A percentile compares a stretch with the other conserved stretches of the same genome.
phyloP scores from a whole-genome alignment of 1,140 invertebrate species.

The Cecropterus lyciades region DNA sequence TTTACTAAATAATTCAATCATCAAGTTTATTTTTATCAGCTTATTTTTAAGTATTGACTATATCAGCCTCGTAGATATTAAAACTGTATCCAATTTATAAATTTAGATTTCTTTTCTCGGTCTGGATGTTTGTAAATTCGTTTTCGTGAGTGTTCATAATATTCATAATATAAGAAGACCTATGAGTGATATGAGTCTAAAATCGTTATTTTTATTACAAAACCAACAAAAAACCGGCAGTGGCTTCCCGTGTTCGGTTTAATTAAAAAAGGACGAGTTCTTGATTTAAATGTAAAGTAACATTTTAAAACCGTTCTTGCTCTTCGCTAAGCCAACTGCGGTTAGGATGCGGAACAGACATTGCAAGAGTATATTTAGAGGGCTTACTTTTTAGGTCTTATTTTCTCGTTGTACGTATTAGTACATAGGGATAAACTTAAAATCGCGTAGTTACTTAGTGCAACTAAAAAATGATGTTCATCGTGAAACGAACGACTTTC shows the following conservation, averaged over 20 bases:
- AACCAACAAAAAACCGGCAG: neutral
- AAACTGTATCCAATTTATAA: no score
- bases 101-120: no score
- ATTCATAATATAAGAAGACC: neutral
- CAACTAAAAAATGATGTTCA: no score
- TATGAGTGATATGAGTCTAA: neutral
- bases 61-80: no score
- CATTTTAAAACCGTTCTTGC: constrained; percentile 26
- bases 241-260: constrained; percentile 1
- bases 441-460: no score
- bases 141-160: no score
- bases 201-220: neutral
- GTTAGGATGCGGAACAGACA: constrained; percentile 29
- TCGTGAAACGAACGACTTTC: no score
- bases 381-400: constrained; percentile 16
- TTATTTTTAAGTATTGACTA: no score
- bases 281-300: constrained; percentile 23
- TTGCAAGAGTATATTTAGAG: constrained; percentile 20
- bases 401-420: constrained; percentile 14
- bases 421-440: constrained; percentile 8
- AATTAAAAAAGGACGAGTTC: constrained; percentile 19
- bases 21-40: no score
- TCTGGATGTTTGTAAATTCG: no score
- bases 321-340: constrained; percentile 17
- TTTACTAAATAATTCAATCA: no score